Evolutionary conservation across 30 jellyfish, hydroid and myxozoan species (phyloP), one percentile per base, ranked within the genome.

Genomic region (Pelagia noctiluca): DNA sequence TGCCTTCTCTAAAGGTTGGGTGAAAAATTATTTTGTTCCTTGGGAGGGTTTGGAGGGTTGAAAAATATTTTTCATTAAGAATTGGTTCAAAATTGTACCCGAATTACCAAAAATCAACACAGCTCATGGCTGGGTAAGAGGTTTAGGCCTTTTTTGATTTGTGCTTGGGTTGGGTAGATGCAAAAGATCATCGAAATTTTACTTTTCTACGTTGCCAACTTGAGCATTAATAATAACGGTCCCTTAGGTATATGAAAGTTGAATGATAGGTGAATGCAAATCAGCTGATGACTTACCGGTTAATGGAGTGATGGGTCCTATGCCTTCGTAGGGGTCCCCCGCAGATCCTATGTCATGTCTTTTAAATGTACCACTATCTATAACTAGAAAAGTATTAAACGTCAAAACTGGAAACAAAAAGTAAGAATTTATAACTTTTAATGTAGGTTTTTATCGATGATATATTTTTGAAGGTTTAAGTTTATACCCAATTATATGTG

Each of bases 251-350:
- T 42, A 8, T 5, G 57, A 16, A 42, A 42, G 57, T 8, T 42
- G 57, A 42, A 42, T 42, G 57, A 42, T 5, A 16, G 8, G 57
- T 42, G 57, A 42, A 5, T 42, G 12, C 8, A 42, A 42, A 16
- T 42, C 8, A 5, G 16, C 16, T 8, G 57, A 42, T 16, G 57
- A 5, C 8, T 16, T 16, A 16, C 12, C 8, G 57, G 16, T 42
- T 16, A 16, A 16, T 42, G 57, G 57, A 42, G 16, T 42, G 57
- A 42, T 16, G 8, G 57, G 57, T 42, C 57, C 57, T 42, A 42
- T 42, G 57, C 57, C 57, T 42, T 16, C 57, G 16, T 42, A 42
- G 8, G 57, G 57, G 57, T 42, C 57, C 57, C 57, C 57, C 57
- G 57, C 8, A 42, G 8, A 5, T 42, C 57, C 57, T 42, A 42